Base-by-base conservation (phyloP, 53 echinoderm and acorn worm species). In the Mesocentrotus franciscanus region DNA sequence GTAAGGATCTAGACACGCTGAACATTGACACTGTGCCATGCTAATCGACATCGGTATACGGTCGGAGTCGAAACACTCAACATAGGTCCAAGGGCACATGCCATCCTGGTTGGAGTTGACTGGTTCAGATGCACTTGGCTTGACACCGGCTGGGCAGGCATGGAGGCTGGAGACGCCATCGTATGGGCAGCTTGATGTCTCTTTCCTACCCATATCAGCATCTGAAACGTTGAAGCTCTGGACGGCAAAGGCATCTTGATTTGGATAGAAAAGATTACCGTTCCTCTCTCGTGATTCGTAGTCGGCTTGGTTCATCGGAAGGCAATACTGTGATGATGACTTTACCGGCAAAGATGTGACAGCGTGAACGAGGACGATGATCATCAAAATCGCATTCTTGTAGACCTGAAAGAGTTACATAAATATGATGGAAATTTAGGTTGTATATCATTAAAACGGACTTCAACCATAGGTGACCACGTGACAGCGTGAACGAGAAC, bases 51-150 rank as follows among this genome's bases (percentile, higher is more conserved):
- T 91, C 29, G 95, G 95, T 85, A 95, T 92, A 39, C 95, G 95
- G 68, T 95, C 61, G 92, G 92, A 9, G 92, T 95, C 95, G 55
- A 64, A 87, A 71, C 84, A 92, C 34, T 92, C 42, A n/a, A 71
- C 55, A 70, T 95, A 95, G 83, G 95, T 92, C 95, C 95, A 95
- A 13, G 95, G 95, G 84, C 95, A 95, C 33, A 57, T 2, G 12
- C n/a, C 49, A 36, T 93, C 81, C 14, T 61, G 34, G 81, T 93
- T 93, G 56, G 59, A 16, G 61, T 32, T 58, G 35, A 75, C 62
- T 26, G 57, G 35, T 15, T 93, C 87, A 87, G 58, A 57, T 1
- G 74, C 93, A 71, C 74, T 92, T 92, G 93, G 93, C 34, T 72
- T 71, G 56, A 30, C 75, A 24, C 93, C 78, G 8, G 2, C 30